Evolutionary conservation across 2,113 vertebrate species (phyloP), one percentile per base, ranked within the genome.

Genomic region (Probosciger aterrimus): DNA sequence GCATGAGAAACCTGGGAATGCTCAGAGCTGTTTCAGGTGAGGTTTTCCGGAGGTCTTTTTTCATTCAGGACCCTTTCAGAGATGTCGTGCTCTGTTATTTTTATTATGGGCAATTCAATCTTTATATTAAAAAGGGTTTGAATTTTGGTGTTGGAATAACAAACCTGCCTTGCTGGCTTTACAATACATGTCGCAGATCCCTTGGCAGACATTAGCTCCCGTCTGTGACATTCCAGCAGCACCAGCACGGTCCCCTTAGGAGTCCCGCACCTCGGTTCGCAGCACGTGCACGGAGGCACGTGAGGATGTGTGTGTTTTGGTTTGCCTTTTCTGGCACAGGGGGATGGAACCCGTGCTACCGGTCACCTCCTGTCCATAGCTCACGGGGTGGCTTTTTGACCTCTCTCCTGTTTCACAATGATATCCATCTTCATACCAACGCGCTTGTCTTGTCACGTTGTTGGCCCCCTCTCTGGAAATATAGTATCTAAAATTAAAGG

Each of bases 401-500:
- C 83, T 92, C 67, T 41, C 68, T 90, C 31, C 85, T 22, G 12
- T 84, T 90, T 91, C 91, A 95, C 57, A 94, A 74, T 60, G 87
- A 67, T 81, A 79, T 77, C 70, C 7, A 43, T 84, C 82, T 70
- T 65, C 25, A 49, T 69, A 94, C 82, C 88, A 69, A 49, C 14
- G 20, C 65, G 37, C 85, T 81, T 81, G 30, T 77, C 96, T 94
- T 90, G 93, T 96, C 95, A 96, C 73, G 53, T 95, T 95, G 86
- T 97, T 97, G 97, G 97, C 96, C 76, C 85, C 39, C 18, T 64
- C 70, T 84, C 90, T 97, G 98, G 97, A 98, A 98, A 97, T 86
- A 88, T 55, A 96, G 94, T 95, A 89, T 75, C 97, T 97, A 96
- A 98, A 97, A 93, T 97, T 97, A 97, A 95, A 96, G 95, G 69